Conservation (phyloP, 92 coral and sea anemone genomes). For the Actinernus sp. region DNA sequence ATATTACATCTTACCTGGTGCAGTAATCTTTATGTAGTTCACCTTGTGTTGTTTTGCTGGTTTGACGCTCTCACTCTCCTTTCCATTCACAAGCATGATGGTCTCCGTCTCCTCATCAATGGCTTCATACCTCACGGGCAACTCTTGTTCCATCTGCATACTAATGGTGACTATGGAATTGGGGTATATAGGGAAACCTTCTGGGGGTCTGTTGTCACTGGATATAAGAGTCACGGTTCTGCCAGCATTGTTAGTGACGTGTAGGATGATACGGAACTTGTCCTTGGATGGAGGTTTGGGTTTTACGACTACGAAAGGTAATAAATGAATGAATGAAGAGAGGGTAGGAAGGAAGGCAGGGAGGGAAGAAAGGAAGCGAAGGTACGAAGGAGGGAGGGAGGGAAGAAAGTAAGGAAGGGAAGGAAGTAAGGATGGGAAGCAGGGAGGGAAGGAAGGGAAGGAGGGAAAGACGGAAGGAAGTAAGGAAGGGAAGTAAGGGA, state of each 20-base stretch:
- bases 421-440: too few relatives aligned
- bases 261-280: slow-evolving; percentile 58
- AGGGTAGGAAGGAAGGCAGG: too few relatives aligned
- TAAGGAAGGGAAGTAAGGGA: too few relatives aligned
- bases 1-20: slow-evolving; percentile 66
- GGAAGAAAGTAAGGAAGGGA: too few relatives aligned
- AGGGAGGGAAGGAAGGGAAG: too few relatives aligned
- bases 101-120: slow-evolving; percentile 83
- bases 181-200: slow-evolving; percentile 62
- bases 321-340: too few relatives aligned
- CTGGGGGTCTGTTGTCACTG: slow-evolving; percentile 82
- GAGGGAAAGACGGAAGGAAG: too few relatives aligned
- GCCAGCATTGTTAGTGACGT: slow-evolving; percentile 82
- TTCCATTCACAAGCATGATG: slow-evolving; percentile 67
- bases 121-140: slow-evolving; percentile 69
- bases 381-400: too few relatives aligned
- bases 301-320: slow-evolving; percentile 28
- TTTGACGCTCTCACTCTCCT: slow-evolving; percentile 53
- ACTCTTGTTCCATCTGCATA: slow-evolving; percentile 44
- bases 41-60: slow-evolving; percentile 69
- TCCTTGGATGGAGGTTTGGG: slow-evolving; percentile 42
- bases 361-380: too few relatives aligned
- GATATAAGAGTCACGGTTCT: slow-evolving; percentile 68
- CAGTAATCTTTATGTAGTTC: slow-evolving; percentile 25
- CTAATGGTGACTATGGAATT: slow-evolving; percentile 61